Evolutionary conservation across 2,113 vertebrate species (phyloP).

Genomic region (Anarrhichthys ocellatus): DNA sequence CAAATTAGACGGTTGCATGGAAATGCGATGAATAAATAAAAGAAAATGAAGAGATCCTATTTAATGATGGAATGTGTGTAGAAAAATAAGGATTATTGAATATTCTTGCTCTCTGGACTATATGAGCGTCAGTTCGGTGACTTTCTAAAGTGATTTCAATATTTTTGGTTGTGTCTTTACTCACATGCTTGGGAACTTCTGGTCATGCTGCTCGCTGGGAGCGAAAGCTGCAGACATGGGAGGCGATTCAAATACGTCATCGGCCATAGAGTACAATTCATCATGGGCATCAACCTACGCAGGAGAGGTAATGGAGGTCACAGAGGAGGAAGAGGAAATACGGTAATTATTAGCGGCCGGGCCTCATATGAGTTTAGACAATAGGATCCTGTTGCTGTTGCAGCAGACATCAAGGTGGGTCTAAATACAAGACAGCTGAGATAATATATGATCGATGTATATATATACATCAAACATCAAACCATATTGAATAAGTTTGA

Average conservation of each 20-base stretch:
- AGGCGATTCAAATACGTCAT: constrained; percentile 96
- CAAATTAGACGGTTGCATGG: background rate
- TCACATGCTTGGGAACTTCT: constrained; percentile 82
- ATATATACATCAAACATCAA: background rate
- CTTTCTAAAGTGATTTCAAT: background rate
- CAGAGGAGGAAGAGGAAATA: background rate
- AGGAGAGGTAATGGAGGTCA: background rate
- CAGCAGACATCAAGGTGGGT: background rate
- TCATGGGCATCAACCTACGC: constrained; percentile 86
- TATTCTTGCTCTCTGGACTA: background rate
- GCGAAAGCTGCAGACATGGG: constrained; percentile 87
- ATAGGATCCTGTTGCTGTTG: background rate
- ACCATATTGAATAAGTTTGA: background rate
- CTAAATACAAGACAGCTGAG: background rate
- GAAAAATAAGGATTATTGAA: background rate
- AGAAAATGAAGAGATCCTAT: background rate
- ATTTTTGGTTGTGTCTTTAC: constrained; percentile 63
- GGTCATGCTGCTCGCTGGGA: constrained; percentile 74
- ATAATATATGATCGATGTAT: background rate
- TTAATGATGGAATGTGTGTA: background rate
- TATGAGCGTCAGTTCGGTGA: background rate
- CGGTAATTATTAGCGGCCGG: background rate
- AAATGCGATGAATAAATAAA: background rate
- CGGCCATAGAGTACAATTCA: constrained; percentile 91
- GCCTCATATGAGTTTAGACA: background rate